A percentile compares a stretch with the other conserved stretches of the same genome.
phyloP scores from a whole-genome alignment of 1,140 invertebrate species.

The Myzus persicae region DNA sequence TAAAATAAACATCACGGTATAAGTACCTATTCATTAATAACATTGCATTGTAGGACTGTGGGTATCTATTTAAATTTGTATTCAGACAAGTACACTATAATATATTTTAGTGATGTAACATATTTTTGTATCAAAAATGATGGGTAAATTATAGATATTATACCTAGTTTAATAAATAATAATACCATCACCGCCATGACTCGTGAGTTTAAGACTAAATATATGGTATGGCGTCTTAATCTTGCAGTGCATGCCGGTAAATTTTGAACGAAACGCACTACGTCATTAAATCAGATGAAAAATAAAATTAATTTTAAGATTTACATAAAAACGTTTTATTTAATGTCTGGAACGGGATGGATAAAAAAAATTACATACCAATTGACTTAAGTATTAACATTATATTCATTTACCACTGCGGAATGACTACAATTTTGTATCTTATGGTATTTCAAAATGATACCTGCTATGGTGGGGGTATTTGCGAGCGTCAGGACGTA shows the following conservation, averaged over 20 bases:
- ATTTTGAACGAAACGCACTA: neutral
- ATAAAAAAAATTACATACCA: neutral
- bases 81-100: neutral
- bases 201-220: neutral
- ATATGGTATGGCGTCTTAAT: neutral
- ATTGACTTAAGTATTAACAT: neutral
- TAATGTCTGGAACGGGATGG: neutral
- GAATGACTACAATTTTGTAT: neutral
- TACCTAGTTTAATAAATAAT: neutral
- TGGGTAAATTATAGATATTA: neutral
- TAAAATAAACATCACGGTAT: conserved; percentile 7
- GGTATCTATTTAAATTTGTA: neutral
- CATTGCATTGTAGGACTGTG: neutral
- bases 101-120: neutral
- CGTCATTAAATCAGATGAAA: neutral
- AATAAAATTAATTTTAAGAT: neutral
- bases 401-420: neutral
- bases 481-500: neutral
- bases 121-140: neutral
- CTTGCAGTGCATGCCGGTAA: neutral
- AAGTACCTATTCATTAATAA: neutral
- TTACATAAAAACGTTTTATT: conserved; percentile 7
- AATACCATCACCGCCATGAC: neutral
- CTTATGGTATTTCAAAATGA: neutral
- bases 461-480: neutral